A percentile compares a stretch with the other conserved stretches of the same genome.
These are phyloP conservation scores for Onychomys torridus DNA, from an alignment of 2,797 vertebrate species.

Conservation along the genomic window DNA sequence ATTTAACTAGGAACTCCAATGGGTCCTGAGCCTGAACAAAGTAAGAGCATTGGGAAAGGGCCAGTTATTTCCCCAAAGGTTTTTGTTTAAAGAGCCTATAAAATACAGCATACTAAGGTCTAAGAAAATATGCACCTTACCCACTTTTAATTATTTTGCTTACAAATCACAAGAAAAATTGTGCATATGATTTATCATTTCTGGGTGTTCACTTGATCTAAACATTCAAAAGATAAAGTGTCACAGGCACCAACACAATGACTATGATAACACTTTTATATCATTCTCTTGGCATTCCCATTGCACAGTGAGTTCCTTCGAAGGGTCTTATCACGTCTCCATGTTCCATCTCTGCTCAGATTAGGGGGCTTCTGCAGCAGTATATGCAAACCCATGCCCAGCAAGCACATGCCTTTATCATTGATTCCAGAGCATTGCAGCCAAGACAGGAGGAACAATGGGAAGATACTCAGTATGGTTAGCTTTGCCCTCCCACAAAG, in stretches of 20 bases:
- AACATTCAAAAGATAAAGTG: neutral
- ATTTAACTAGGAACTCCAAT: slow-evolving; percentile 39
- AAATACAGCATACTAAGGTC: neutral
- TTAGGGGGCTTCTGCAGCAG: neutral
- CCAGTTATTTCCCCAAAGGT: slow-evolving; percentile 17
- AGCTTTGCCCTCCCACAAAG: slow-evolving; percentile 8
- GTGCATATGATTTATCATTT: slow-evolving; percentile 2
- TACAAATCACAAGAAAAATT: slow-evolving; percentile 18
- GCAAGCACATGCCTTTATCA: neutral
- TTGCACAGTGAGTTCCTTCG: neutral
- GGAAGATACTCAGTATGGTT: neutral
- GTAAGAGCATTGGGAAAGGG: neutral
- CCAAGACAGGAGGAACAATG: neutral
- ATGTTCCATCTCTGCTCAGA: neutral
- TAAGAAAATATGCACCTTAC: neutral
- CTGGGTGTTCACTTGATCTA: slow-evolving; percentile 3
- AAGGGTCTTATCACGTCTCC: neutral
- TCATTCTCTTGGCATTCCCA: neutral
- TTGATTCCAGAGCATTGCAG: neutral
- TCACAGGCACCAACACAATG: neutral
- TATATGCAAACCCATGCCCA: neutral
- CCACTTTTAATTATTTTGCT: slow-evolving; percentile 30
- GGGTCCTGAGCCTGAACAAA: neutral
- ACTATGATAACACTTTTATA: neutral
- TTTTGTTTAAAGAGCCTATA: slow-evolving; percentile 15